Evolutionary conservation across 37 sponge, comb jelly and placozoan species (phyloP).

Genomic region (Cliona cf. orientalis): DNA sequence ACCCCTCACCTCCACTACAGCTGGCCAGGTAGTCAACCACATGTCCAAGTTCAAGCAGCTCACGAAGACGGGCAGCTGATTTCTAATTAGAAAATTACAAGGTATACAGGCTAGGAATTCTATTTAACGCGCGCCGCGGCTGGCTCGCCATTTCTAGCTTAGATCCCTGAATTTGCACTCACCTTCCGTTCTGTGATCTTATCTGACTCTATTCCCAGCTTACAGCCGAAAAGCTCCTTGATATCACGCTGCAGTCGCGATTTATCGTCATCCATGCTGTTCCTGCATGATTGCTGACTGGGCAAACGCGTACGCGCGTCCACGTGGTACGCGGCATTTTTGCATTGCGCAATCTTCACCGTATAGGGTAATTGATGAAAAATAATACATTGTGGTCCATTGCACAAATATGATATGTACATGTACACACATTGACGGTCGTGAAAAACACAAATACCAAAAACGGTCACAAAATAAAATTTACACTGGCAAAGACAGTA

Average conservation of each 20-base stretch:
- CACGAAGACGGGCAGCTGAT: conserved; percentile 18
- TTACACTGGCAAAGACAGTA: no score
- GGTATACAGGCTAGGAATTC: neutral
- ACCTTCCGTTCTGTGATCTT: conserved; percentile 65
- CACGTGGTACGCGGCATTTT: neutral
- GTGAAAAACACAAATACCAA: no score
- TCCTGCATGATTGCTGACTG: neutral
- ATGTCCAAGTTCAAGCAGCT: conserved; percentile 30
- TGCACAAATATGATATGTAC: no score
- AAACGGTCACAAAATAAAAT: no score
- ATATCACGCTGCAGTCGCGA: neutral
- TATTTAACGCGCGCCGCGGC: neutral
- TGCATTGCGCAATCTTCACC: no score
- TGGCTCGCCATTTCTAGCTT: neutral
- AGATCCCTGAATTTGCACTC: neutral
- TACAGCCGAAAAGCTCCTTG: neutral
- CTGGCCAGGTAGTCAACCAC: conserved; percentile 34
- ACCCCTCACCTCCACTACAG: neutral
- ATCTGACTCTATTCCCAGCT: conserved; percentile 28
- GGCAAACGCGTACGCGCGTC: neutral
- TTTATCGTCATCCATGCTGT: neutral
- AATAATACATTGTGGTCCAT: no score
- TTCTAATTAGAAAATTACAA: conserved; percentile 6
- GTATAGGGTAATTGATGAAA: no score
- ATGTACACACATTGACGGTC: no score